phyloP scores from a whole-genome alignment of 2,113 vertebrate species.

The Pholis gunnellus region DNA sequence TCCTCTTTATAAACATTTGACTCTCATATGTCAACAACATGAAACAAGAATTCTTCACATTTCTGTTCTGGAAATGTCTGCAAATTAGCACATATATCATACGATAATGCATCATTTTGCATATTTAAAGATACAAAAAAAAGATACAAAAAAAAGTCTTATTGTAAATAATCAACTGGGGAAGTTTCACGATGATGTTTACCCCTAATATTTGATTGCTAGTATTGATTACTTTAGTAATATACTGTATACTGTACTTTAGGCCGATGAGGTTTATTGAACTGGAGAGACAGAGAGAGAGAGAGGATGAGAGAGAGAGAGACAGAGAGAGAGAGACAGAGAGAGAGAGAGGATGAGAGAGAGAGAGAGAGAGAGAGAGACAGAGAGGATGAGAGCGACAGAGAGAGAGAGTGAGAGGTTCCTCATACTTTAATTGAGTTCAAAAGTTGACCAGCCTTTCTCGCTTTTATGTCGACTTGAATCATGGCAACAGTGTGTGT shows the following conservation, averaged over 20 bases:
- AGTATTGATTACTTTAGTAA: conserved; percentile 18
- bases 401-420: conserved; percentile 35
- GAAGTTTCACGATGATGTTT: not conserved
- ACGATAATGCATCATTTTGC: not conserved
- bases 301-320: conserved; percentile 24
- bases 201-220: conserved; percentile 21
- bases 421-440: conserved; percentile 75
- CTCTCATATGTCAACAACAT: no score
- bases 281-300: conserved; percentile 24
- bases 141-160: not conserved
- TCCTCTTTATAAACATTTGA: no score
- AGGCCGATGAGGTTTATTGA: conserved; percentile 44
- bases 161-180: not conserved
- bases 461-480: conserved; percentile 79
- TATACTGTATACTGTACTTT: conserved; percentile 27
- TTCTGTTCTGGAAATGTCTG: not conserved
- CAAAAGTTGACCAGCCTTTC: conserved; percentile 80
- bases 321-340: conserved; percentile 9
- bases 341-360: conserved; percentile 28
- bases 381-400: conserved; percentile 27
- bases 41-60: no score
- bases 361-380: conserved; percentile 27
- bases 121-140: not conserved
- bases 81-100: not conserved
- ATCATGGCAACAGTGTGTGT: conserved; percentile 68